Percentiles rank a stretch among this genome's conserved stretches.
phyloP scores from a whole-genome alignment of 2,888 invertebrate species.

The Rapana venosa region DNA sequence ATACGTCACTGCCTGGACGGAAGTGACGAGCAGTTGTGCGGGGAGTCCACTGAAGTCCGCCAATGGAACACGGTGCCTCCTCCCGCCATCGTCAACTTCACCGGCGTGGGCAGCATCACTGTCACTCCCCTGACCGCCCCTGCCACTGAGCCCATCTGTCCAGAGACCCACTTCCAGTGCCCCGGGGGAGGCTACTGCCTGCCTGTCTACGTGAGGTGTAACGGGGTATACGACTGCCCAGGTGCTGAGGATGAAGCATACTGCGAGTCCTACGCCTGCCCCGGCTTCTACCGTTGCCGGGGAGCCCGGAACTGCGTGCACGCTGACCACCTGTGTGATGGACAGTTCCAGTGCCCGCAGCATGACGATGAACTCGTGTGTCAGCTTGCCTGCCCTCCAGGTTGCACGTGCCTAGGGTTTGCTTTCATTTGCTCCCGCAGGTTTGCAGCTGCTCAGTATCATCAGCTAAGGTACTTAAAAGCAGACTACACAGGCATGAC shows the following conservation, averaged over 20 bases:
- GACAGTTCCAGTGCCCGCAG: conserved; percentile 42
- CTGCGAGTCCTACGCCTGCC: conserved; percentile 24
- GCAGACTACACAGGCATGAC: not conserved
- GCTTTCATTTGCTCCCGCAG: not conserved
- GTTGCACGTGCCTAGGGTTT: conserved; percentile 15
- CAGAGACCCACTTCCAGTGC: conserved; percentile 44
- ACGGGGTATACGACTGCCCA: conserved; percentile 37
- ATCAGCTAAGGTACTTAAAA: conserved; percentile 2
- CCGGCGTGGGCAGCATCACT: not conserved
- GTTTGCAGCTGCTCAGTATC: not conserved
- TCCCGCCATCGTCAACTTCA: conserved; percentile 16
- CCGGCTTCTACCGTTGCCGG: conserved; percentile 43
- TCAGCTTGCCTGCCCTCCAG: not conserved
- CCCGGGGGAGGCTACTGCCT: conserved; percentile 43
- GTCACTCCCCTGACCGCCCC: not conserved
- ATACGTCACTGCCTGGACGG: conserved; percentile 40
- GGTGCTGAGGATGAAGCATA: conserved; percentile 41
- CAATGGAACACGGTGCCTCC: not conserved
- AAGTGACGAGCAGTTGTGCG: not conserved
- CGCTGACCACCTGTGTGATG: conserved; percentile 44
- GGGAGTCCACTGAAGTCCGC: not conserved
- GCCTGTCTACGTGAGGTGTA: conserved; percentile 43
- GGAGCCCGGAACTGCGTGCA: conserved; percentile 38
- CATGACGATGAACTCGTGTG: conserved; percentile 48
- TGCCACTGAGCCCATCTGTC: not conserved